Percentiles rank a stretch among this genome's conserved stretches.
Conservation (phyloP, 1,140 invertebrate genomes). For the Lamellibrachia luymesi region DNA sequence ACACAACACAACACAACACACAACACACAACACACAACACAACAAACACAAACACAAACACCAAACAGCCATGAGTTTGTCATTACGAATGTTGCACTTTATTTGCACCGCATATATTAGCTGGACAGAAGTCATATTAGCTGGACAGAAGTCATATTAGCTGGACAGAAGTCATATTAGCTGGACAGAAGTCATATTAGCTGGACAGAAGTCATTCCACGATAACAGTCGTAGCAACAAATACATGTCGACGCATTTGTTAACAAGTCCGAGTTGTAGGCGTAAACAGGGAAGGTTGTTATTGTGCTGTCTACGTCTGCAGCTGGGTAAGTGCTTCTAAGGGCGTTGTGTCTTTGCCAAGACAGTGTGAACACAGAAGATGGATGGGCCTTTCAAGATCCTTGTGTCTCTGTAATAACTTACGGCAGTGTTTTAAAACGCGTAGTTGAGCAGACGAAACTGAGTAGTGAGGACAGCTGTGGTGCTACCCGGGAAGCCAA, state of each 20-base stretch:
- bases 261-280: not conserved
- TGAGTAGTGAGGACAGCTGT: not conserved
- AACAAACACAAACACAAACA: too few species aligned
- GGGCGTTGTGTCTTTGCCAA: not conserved
- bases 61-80: not conserved
- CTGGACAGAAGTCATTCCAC: not conserved
- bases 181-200: not conserved
- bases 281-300: not conserved
- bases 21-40: too few species aligned
- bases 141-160: not conserved
- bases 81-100: slow-evolving; percentile 1
- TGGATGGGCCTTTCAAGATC: not conserved
- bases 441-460: not conserved
- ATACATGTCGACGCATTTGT: too few species aligned
- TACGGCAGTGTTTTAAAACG: not conserved
- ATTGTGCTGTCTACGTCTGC: not conserved
- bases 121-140: not conserved
- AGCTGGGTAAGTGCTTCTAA: not conserved
- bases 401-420: not conserved
- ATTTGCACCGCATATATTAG: not conserved
- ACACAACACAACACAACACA: too few species aligned
- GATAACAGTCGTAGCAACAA: too few species aligned
- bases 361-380: not conserved
- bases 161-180: not conserved
- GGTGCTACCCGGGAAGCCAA: not conserved